Evolutionary conservation across 2,113 vertebrate species (phyloP), one percentile per base, ranked within the genome.

Genomic region (Rhynchopsitta pachyrhyncha): DNA sequence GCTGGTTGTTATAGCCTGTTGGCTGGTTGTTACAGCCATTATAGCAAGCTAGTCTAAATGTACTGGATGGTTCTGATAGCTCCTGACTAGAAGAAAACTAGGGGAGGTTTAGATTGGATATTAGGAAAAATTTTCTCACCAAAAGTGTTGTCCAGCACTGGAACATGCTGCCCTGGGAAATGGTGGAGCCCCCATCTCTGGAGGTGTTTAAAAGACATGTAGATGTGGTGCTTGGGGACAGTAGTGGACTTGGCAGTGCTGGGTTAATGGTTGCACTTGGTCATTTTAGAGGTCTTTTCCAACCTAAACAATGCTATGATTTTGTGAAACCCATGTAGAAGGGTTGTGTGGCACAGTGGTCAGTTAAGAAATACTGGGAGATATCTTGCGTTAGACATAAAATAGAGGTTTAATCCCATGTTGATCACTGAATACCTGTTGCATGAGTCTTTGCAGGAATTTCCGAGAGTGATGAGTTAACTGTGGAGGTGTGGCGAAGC

Each of bases 201-300:
- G 5, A 6, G n/a, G 11, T 29, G 3, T 47, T 67, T 23, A 6
- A 41, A 17, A 74, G 8, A 22, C 3, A 0, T 4, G 52, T 18
- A 47, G 37, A 46, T 53, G 60, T 80, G 82, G 39, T 46, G 6
- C 37, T 1, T 29, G 44, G 52, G 55, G 33, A 6, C 14, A 0
- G 35, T 6, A 42, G 50, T 70, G 47, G n/a, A 7, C 10, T 8
- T 60, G 42, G 42, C n/a, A 62, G 11, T 77, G n/a, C 44, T 77
- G 57, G 44, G 28, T 59, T 20, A 46, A 4, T 17, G 37, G 59
- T 2, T 57, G 41, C 9, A 8, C 31, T 19, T 2, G 13, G 1
- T 24, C 59, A 3, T 35, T 17, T 19, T 1, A 5, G 35, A 28
- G 39, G 62, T 47, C 29, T 17, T 68, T 62, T 68, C 53, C 46